Percentiles rank a stretch among this genome's conserved stretches.
These are phyloP conservation scores for Ichneumon xanthorius DNA, from an alignment of 2,888 invertebrate species.

Conservation along the genomic window DNA sequence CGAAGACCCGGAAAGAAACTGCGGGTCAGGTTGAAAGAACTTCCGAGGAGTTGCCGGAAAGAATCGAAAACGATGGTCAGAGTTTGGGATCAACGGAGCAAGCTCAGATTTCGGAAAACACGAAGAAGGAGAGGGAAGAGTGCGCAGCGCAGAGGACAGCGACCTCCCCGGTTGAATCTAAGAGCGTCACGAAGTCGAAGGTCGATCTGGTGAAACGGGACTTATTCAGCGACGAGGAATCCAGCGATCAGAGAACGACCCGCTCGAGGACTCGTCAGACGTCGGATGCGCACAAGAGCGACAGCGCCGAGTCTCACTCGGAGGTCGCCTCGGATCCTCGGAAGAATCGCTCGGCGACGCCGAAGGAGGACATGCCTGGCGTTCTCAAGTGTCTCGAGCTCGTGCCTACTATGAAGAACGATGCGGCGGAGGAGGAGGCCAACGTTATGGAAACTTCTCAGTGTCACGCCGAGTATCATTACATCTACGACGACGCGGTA, in stretches of 20 bases:
- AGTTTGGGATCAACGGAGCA: background rate
- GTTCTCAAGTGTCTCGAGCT: slow-evolving; percentile 81
- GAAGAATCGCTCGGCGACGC: slow-evolving; percentile 12
- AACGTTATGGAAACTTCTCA: slow-evolving; percentile 45
- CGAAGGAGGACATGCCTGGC: slow-evolving; percentile 72
- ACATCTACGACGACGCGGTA: slow-evolving; percentile 77
- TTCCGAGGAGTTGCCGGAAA: background rate
- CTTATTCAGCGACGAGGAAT: slow-evolving; percentile 81
- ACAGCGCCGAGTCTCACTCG: slow-evolving; percentile 22
- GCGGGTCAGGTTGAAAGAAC: background rate
- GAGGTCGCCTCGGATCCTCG: background rate
- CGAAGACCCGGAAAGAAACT: background rate
- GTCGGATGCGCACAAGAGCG: slow-evolving; percentile 65
- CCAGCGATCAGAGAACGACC: slow-evolving; percentile 76
- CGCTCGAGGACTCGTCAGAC: slow-evolving; percentile 74
- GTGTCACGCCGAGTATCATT: slow-evolving; percentile 71
- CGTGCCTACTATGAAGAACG: slow-evolving; percentile 77
- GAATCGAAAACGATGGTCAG: background rate
- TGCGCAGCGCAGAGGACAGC: background rate
- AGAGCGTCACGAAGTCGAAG: slow-evolving; percentile 71
- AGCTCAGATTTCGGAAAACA: slow-evolving; percentile 8
- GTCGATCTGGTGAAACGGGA: slow-evolving; percentile 81
- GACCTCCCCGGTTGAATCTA: slow-evolving; percentile 15
- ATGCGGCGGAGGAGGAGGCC: slow-evolving; percentile 52
- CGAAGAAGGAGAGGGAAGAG: slow-evolving; percentile 39